phyloP scores from a whole-genome alignment of 2,888 invertebrate genomes.

The Lasioglossum morio region DNA sequence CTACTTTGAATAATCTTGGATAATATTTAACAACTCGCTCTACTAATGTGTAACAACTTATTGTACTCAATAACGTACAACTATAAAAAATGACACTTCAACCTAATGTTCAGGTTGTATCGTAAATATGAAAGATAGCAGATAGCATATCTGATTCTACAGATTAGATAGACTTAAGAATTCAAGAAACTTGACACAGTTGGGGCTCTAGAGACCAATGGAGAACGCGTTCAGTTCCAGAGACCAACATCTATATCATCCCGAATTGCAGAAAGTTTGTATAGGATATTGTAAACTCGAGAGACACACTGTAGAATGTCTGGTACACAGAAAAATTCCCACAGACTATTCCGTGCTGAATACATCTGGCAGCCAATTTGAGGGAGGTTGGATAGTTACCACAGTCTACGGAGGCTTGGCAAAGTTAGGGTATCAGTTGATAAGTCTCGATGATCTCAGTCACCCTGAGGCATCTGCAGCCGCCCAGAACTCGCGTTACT shows the following conservation, averaged over 20 bases:
- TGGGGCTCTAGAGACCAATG: neutral
- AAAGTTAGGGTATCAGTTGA: neutral
- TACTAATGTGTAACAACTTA: too few relatives aligned
- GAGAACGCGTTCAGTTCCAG: neutral
- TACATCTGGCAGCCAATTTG: neutral
- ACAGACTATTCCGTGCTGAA: neutral
- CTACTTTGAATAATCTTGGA: too few relatives aligned
- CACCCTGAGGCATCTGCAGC: neutral
- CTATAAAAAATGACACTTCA: too few relatives aligned
- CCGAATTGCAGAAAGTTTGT: neutral
- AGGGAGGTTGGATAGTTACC: neutral
- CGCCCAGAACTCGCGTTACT: neutral
- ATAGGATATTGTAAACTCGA: neutral
- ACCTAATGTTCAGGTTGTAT: too few relatives aligned
- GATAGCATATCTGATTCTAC: neutral
- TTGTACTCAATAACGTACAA: too few relatives aligned
- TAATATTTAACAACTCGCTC: too few relatives aligned
- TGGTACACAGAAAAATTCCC: neutral
- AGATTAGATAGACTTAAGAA: neutral
- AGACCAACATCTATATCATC: neutral
- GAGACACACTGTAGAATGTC: neutral
- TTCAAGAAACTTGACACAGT: neutral
- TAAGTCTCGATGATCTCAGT: neutral
- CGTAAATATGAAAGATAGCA: neutral
- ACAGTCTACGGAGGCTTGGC: neutral